Percentiles rank a stretch among this genome's conserved stretches.
Evolutionary conservation across 1,140 invertebrate genomes (phyloP).

Genomic region (Samia ricini): DNA sequence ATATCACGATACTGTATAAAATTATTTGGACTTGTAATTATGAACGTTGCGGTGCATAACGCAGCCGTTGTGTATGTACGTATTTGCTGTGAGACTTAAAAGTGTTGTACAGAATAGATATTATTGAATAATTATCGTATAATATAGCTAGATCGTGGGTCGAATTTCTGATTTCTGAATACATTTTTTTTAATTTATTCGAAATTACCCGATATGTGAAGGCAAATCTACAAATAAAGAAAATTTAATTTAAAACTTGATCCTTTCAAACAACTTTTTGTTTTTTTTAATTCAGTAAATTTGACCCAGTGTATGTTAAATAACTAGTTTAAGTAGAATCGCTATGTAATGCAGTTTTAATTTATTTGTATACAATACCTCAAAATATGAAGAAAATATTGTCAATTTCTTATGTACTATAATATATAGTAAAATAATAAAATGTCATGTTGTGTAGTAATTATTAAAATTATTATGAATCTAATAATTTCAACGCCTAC

Average conservation of each 20-base stretch:
- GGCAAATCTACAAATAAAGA: background rate
- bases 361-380: slow-evolving; percentile 60
- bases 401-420: background rate
- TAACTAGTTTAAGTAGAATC: slow-evolving; percentile 63
- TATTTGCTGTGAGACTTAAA: slow-evolving; percentile 57
- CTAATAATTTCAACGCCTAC: background rate
- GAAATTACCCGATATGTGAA: background rate
- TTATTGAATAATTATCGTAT: slow-evolving; percentile 63
- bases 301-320: slow-evolving; percentile 43
- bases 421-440: background rate
- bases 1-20: slow-evolving; percentile 60
- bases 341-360: slow-evolving; percentile 64
- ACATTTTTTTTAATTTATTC: background rate
- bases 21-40: slow-evolving; percentile 39
- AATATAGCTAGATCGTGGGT: slow-evolving; percentile 46
- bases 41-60: slow-evolving; percentile 37
- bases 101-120: slow-evolving; percentile 72
- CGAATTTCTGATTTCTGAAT: slow-evolving; percentile 27
- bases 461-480: background rate
- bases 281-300: background rate
- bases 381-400: slow-evolving; percentile 20
- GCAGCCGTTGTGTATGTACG: slow-evolving; percentile 26
- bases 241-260: background rate
- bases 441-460: background rate
- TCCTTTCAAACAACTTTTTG: background rate